Conservation (phyloP, 1,140 invertebrate genomes). For the Periplaneta americana region DNA sequence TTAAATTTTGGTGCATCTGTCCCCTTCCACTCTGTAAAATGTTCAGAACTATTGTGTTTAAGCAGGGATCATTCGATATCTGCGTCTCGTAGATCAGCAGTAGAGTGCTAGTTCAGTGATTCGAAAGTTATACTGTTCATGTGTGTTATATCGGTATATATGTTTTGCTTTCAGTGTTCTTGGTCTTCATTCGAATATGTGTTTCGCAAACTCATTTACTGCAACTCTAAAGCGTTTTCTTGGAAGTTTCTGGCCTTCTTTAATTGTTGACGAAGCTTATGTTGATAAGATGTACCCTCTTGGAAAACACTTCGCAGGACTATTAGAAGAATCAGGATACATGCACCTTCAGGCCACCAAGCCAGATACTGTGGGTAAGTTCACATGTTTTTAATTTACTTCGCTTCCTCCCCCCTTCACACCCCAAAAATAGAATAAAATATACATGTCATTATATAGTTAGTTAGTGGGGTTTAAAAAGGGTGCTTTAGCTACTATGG, state of each 20-base stretch:
- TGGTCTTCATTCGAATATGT: conserved; percentile 64
- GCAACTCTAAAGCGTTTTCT: conserved; percentile 45
- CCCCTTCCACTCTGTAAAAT: too few species aligned
- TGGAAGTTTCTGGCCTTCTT: conserved; percentile 45
- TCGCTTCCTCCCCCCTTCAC: too few species aligned
- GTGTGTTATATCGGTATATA: too few species aligned
- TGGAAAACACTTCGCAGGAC: conserved; percentile 33
- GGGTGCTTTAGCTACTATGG: too few species aligned
- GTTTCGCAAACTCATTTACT: conserved; percentile 33
- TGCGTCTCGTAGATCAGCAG: too few species aligned
- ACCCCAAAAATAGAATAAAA: too few species aligned
- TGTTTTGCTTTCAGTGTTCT: conserved; percentile 45
- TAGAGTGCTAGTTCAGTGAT: not conserved
- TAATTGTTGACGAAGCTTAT: conserved; percentile 47
- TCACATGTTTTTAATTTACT: too few species aligned
- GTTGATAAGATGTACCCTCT: conserved; percentile 57
- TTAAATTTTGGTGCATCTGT: too few species aligned
- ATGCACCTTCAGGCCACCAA: conserved; percentile 76
- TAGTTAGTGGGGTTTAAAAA: too few species aligned
- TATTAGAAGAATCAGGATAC: conserved; percentile 72
- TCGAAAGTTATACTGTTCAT: not conserved
- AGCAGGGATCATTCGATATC: too few species aligned
- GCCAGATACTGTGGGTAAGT: conserved; percentile 81
- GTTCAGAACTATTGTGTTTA: too few species aligned
- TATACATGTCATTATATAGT: too few species aligned